These are phyloP conservation scores for Dynastes hyllus DNA, from an alignment of 2,888 invertebrate species.

Conservation along the genomic window DNA sequence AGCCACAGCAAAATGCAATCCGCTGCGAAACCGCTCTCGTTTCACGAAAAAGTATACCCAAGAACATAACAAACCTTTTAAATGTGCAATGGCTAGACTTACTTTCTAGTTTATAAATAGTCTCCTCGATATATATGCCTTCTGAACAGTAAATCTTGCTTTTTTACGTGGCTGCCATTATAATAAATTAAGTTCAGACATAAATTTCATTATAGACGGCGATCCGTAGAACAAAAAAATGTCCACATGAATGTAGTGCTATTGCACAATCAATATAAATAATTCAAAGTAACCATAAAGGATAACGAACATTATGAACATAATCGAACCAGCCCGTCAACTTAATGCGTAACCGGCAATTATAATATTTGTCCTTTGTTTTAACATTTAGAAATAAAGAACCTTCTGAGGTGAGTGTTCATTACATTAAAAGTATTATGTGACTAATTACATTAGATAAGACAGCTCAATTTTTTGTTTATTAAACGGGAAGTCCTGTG, in stretches of 20 bases:
- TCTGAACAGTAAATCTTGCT: slow-evolving; percentile 32
- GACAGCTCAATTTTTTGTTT: too few species aligned
- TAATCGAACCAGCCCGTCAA: slow-evolving; percentile 11
- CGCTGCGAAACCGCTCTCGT: slow-evolving; percentile 7
- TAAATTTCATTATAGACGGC: slow-evolving; percentile 41
- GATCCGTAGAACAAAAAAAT: slow-evolving; percentile 29
- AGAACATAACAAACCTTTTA: slow-evolving; percentile 57
- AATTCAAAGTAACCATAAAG: slow-evolving; percentile 42
- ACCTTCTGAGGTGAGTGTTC: too few species aligned
- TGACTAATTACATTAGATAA: too few species aligned
- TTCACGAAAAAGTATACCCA: slow-evolving; percentile 41
- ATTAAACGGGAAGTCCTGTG: too few species aligned
- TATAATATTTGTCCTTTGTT: not conserved
- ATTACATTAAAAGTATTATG: too few species aligned
- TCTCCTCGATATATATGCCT: slow-evolving; percentile 20
- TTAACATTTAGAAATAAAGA: too few species aligned
- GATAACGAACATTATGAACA: slow-evolving; percentile 26
- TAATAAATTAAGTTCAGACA: slow-evolving; percentile 40
- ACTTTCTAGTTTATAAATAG: slow-evolving; percentile 53
- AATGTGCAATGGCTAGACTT: slow-evolving; percentile 51
- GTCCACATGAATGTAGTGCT: slow-evolving; percentile 40
- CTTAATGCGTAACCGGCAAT: slow-evolving; percentile 12
- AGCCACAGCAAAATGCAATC: slow-evolving; percentile 19
- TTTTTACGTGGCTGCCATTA: slow-evolving; percentile 31
- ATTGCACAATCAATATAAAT: slow-evolving; percentile 41